Evolutionary conservation across 2,797 vertebrate genomes (phyloP), one percentile per base, ranked within the genome.

Genomic region (Cuniculus paca): DNA sequence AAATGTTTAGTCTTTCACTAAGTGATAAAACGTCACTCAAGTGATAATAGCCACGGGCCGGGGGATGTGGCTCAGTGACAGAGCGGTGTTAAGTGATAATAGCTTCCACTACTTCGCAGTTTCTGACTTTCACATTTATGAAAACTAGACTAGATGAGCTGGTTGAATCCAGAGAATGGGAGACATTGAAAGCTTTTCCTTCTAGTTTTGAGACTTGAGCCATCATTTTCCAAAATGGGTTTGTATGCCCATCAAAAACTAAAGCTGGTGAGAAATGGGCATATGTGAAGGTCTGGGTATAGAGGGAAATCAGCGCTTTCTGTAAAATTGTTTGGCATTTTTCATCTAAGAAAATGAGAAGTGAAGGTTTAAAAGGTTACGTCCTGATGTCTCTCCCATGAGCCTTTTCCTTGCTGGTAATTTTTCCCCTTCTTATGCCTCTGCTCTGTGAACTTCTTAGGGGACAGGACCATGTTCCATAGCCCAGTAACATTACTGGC

Each of bases 21-120:
- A 97, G 88, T 8, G 60, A 92, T 95, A 94, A 90, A 97, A 91
- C 90, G 50, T 95, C 96, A 94, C 96, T 97, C 36, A 45, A 88
- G 58, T 56, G 91, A 96, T 75, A 91, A 91, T 50, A 97, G 42
- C 72, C 42, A 4, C 6, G 42, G 13, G 42, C 26, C 42, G 31
- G 72, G 5, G 26, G 42, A 48, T 75, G 42, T 4, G 26, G 72
- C 42, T 48, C 42, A 17, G 72, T 31, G 72, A 45, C 72, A 48
- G 13, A 48, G 24, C 42, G 16, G 42, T 14, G 72, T 97, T n/a
- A 50, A 84, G 63, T 52, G 92, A 97, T 72, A 90, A 90, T 36
- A 97, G 65, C 91, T 83, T 96, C 79, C 87, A 75, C 91, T 79
- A 85, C 34, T 88, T 77, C 81, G 26, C 31, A 96, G 81, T 91